Evolutionary conservation across 1,140 invertebrate genomes (phyloP).

Genomic region (Ditylenchus dipsaci): DNA sequence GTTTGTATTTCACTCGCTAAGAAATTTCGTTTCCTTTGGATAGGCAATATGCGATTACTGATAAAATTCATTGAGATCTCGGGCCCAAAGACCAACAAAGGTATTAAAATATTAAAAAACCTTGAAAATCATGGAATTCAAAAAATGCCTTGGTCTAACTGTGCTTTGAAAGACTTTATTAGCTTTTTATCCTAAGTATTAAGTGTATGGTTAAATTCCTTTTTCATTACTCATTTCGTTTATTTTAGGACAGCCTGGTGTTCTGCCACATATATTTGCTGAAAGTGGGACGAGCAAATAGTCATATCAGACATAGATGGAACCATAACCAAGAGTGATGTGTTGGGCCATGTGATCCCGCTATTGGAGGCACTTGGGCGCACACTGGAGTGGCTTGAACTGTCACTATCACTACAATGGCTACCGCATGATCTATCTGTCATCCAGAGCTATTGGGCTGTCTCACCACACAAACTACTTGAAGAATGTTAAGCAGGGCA

Average conservation of each 20-base stretch:
- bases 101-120: too few relatives aligned
- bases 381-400: conserved; percentile 91
- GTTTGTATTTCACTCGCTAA: too few relatives aligned
- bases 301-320: conserved; percentile 99
- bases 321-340: conserved; percentile 97
- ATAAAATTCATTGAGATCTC: too few relatives aligned
- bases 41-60: too few relatives aligned
- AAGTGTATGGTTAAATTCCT: too few relatives aligned
- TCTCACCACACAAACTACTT: conserved; percentile 84
- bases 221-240: too few relatives aligned
- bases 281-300: conserved; percentile 88
- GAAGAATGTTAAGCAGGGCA: conserved; percentile 83
- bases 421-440: conserved; percentile 73
- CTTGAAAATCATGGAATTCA: too few relatives aligned
- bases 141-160: too few relatives aligned
- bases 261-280: conserved; percentile 94
- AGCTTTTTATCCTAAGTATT: too few relatives aligned
- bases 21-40: too few relatives aligned
- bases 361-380: conserved; percentile 94
- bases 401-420: conserved; percentile 97
- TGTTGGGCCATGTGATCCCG: conserved; percentile 92
- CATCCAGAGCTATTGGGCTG: conserved; percentile 90
- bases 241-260: conserved; percentile 91
- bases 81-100: too few relatives aligned
- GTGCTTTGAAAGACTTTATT: too few relatives aligned